Conservation (phyloP, 2,797 vertebrate genomes). For the Mormyrops boulengeri region DNA sequence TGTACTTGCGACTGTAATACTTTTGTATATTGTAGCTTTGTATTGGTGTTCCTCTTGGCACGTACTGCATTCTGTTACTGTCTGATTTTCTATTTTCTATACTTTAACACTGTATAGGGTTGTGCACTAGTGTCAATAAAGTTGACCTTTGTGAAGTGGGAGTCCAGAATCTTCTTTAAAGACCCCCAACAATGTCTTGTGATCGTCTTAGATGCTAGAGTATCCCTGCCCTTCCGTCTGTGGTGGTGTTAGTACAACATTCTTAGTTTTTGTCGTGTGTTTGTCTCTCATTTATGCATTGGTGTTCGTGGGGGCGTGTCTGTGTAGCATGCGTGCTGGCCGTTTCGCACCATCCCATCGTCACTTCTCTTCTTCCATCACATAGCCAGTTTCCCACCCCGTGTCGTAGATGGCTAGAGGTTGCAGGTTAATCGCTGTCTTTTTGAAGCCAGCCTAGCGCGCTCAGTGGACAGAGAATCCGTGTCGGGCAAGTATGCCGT, state of each 20-base stretch:
- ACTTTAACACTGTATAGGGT: conserved; percentile 71
- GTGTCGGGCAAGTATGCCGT: conserved; percentile 30
- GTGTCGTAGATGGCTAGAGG: conserved; percentile 21
- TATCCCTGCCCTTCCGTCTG: conserved; percentile 3
- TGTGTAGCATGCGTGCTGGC: conserved; percentile 13
- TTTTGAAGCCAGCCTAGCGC: conserved; percentile 15
- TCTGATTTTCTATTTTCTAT: conserved; percentile 53
- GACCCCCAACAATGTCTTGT: conserved; percentile 27
- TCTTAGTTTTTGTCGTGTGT: background rate
- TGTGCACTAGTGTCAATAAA: conserved; percentile 89
- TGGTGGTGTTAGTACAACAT: conserved; percentile 20
- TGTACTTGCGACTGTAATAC: conserved; percentile 34
- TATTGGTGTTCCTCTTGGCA: conserved; percentile 29
- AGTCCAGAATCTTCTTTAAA: conserved; percentile 48
- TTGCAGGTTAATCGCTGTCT: conserved; percentile 19
- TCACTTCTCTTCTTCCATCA: conserved; percentile 4
- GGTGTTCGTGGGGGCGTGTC: conserved; percentile 1
- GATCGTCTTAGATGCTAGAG: conserved; percentile 10
- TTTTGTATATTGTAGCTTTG: conserved; percentile 43
- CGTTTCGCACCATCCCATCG: background rate
- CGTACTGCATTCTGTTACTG: conserved; percentile 32
- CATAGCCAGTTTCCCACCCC: background rate
- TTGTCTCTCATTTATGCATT: background rate
- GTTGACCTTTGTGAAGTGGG: conserved; percentile 69
- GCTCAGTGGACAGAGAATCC: conserved; percentile 28